A percentile compares a stretch with the other conserved stretches of the same genome.
These are phyloP conservation scores for Smutsia gigantea DNA, from an alignment of 2,797 vertebrate species.

Conservation along the genomic window DNA sequence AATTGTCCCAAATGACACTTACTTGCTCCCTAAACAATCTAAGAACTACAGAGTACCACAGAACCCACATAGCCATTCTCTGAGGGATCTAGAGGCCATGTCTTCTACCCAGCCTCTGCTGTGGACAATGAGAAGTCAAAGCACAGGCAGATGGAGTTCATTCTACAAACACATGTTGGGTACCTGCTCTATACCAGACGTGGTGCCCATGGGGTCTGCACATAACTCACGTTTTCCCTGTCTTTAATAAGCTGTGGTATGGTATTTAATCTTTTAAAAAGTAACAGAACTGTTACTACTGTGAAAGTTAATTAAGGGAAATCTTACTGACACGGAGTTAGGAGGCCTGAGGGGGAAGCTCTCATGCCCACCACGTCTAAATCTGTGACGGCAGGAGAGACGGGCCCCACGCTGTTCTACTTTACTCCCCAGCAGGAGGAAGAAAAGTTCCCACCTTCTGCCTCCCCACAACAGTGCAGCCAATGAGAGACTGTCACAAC, in stretches of 20 bases:
- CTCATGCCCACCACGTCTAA: too few species aligned
- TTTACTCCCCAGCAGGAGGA: too few species aligned
- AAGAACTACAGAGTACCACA: background rate
- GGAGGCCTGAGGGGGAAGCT: too few species aligned
- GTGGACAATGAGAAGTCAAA: slow-evolving; percentile 3
- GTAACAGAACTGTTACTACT: background rate
- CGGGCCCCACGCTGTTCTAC: too few species aligned
- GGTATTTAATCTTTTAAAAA: slow-evolving; percentile 9
- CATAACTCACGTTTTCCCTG: background rate
- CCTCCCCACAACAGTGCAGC: too few species aligned
- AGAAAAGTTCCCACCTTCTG: too few species aligned
- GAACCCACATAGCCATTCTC: background rate
- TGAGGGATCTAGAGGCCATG: background rate
- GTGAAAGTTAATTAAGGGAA: too few species aligned
- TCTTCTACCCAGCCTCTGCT: background rate
- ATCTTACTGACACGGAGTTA: too few species aligned
- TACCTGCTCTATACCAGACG: background rate
- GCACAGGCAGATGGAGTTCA: background rate
- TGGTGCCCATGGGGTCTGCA: background rate
- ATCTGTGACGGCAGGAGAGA: too few species aligned
- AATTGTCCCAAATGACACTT: background rate
- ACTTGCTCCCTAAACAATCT: background rate
- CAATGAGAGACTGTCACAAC: too few species aligned
- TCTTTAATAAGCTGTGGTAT: background rate
- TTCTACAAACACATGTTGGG: background rate